Evolutionary conservation across 2,797 vertebrate genomes (phyloP), one percentile per base, ranked within the genome.

Genomic region (Eremophila alpestris): DNA sequence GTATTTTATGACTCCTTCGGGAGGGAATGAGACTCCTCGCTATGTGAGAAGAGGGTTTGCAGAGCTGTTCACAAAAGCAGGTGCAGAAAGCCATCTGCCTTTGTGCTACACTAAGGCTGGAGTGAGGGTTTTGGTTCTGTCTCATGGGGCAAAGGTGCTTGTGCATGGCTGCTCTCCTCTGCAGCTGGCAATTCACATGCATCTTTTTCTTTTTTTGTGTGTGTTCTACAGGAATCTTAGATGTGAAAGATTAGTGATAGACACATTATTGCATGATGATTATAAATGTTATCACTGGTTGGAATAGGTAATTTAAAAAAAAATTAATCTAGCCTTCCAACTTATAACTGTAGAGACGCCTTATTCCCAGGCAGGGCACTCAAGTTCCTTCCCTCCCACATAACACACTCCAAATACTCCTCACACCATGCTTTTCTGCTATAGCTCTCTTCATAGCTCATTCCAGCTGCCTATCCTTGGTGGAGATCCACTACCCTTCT

Each of bases 1-100:
- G 93, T 77, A 49, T 95, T 95, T 97, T 93, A 86, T 22, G 80
- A 68, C 51, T 90, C 83, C 95, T 94, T 59, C 5, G 24, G 59
- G 83, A 74, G 78, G 86, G 78, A 88, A 51, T 19, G 93, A 83
- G 71, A 40, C 83, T 96, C 55, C 87, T 94, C 0, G 1, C 90
- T 83, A 34, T 12, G 6, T 10, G 68, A 87, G 94, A 91, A 73
- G 83, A 82, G 71, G 74, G 75, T 79, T 83, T 85, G 65, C 89
- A 78, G 87, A 89, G 65, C 58, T 83, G 78, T 52, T 74, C 1
- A 41, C 85, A 58, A 89, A 92, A 62, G 52, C 58, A 93, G 91
- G 91, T 38, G 11, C 85, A 87, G 93, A 95, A 91, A 94, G 49
- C 34, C 30, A 12, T 68, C 74, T 55, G 62, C 88, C 32, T 51